Base-by-base conservation (phyloP, 2,888 invertebrate genomes). In the Noctua pronuba region DNA sequence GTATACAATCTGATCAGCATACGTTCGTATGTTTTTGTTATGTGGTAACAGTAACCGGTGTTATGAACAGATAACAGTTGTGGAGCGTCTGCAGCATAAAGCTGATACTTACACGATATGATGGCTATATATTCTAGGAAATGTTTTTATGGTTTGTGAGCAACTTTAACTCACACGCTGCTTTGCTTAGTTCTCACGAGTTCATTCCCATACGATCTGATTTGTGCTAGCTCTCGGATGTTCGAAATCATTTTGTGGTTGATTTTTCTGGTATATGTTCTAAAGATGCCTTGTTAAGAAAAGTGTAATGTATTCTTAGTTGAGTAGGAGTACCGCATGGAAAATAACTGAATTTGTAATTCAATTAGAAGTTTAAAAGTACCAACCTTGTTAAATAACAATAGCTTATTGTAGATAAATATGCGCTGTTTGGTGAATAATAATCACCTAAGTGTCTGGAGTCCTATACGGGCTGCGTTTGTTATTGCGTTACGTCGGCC, bases 181-280 rank as follows among this genome's bases (percentile, higher is more conserved):
- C 69, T 75, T 79, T 68, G 70, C 65, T 81, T 83, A 84, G 83
- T 88, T 90, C 86, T 77, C 90, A 87, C 86, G 87, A 71, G 85
- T 84, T 85, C 65, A 80, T 86, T 89, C 84, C 62, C 85, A 82
- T 83, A 70, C 73, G 83, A 84, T 86, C 85, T 88, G 77, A 83
- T 79, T 83, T 80, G 52, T 85, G 85, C 85, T 82, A 85, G 85
- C 75, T 83, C 46, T 75, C 31, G 8, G 73, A 73, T 80, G 73
- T 82, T 82, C 68, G 67, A 73, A 65, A 66, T 70, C 4, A 60
- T 68, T 73, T 65, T 74, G 24, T 64, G n/a, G 79, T 35, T 38
- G 38, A 66, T 73, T 68, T 68, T 31, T 49, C 24, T 49, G 41
- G n/a, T 31, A 21, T 11, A 16, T 24, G 60, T 8, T 62, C 11